These are phyloP conservation scores for Zeus faber DNA, from an alignment of 2,113 vertebrate genomes.

Conservation along the genomic window DNA sequence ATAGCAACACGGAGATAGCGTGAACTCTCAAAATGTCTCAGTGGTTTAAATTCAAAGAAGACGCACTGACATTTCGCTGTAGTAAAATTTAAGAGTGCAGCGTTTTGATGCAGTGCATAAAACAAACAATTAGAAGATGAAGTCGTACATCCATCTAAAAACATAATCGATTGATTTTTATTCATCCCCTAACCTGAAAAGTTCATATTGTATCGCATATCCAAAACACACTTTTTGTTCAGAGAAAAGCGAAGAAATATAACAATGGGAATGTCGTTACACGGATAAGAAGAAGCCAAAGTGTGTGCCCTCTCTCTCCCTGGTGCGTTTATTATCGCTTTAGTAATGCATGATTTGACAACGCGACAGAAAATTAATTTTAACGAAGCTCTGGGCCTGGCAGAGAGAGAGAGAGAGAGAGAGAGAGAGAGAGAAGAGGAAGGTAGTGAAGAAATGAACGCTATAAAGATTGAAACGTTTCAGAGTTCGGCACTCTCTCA, in stretches of 20 bases:
- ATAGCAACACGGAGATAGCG: no score
- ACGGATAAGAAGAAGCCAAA: slow-evolving; percentile 2
- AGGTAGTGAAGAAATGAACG: slow-evolving; percentile 24
- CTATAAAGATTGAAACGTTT: slow-evolving; percentile 12
- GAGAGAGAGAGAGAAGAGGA: slow-evolving; percentile 32
- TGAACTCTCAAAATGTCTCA: no score
- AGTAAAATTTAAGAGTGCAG: no score
- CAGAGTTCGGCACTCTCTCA: slow-evolving; percentile 17
- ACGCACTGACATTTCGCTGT: no score
- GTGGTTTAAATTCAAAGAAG: no score
- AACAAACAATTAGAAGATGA: no score
- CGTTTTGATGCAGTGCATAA: no score
- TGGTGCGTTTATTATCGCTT: slow-evolving; percentile 2
- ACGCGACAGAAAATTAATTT: slow-evolving; percentile 24
- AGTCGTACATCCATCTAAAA: no score
- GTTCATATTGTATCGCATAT: no score
- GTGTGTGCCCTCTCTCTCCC: background rate
- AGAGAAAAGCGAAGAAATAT: background rate
- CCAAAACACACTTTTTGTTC: no score
- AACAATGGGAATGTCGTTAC: slow-evolving; percentile 14
- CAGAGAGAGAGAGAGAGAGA: slow-evolving; percentile 24
- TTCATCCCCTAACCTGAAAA: no score
- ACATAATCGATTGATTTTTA: no score
- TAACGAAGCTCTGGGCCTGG: slow-evolving; percentile 24
- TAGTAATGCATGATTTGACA: slow-evolving; percentile 26